Base-by-base conservation (phyloP, 2,888 invertebrate genomes). In the Lypha dubia region DNA sequence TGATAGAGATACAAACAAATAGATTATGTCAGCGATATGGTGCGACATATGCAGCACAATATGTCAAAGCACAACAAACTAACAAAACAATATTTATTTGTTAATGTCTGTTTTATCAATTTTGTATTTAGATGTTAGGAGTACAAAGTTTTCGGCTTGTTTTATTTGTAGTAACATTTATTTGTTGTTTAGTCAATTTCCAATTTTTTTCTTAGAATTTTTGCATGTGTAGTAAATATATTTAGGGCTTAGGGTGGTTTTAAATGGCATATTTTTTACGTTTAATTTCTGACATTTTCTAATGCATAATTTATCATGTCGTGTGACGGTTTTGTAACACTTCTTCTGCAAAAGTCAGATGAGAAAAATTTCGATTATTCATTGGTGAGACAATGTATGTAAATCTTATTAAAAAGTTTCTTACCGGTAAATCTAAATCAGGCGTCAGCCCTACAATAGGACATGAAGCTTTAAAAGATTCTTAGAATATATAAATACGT, bases 1-100 rank as follows among this genome's bases (percentile, higher is more conserved):
- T 88, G 90, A 87, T 87, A 88, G 87, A 88, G 38, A 71, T 63
- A 68, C 88, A 88, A 88, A 88, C 88, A 90, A 90, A 89, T 89
- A 83, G 85, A 86, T 83, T 82, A 85, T 81, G 79, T 86, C 80
- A 38, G 28, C 58, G 85, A 86, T 86, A 86, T 80, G 60, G 60
- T 84, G 58, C 49, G 63, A 83, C 84, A 84, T 70, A 79, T 77
- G 80, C 81, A 79, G 63, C 77, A 65, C 44, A 77, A 81, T 81
- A 79, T 81, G 74, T 81, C 62, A 74, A 70, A 74, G 49, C 11
- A 51, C 17, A 38, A 38, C 4, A 68, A 70, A 65, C 28, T 51
- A 28, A 56, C 3, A 15, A n/a, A 28, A 11, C 22, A 58, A 58
- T 58, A 32, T 9, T 20, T 71, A 13, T 35, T 63, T 38, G 51